These are phyloP conservation scores for Lamellibrachia satsuma DNA, from an alignment of 2,888 invertebrate species.

Conservation along the genomic window DNA sequence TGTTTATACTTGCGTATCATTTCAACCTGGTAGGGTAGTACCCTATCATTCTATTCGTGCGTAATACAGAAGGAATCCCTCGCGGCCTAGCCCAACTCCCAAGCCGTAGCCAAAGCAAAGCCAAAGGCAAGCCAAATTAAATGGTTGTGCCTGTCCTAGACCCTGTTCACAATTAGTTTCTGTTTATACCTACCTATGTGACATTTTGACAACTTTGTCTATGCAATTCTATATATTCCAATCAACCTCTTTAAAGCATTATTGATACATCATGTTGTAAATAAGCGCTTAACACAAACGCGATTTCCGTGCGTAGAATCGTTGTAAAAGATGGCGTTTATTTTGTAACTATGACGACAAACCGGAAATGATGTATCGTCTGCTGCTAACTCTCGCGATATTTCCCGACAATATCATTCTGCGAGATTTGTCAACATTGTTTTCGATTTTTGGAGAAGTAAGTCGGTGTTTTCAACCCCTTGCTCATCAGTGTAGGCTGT, in stretches of 20 bases:
- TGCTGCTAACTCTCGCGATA: background rate
- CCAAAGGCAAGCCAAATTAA: no score
- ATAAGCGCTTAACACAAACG: background rate
- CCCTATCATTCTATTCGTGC: no score
- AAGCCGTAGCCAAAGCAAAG: no score
- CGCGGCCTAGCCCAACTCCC: no score
- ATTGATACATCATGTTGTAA: background rate
- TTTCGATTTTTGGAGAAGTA: background rate
- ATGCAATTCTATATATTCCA: background rate
- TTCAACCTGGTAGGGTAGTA: no score
- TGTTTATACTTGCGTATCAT: no score
- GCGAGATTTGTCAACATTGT: conserved; percentile 3
- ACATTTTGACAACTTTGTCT: background rate
- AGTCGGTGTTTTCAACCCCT: background rate
- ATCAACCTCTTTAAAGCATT: background rate
- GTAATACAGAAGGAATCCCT: no score
- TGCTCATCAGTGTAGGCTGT: background rate
- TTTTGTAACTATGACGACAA: background rate
- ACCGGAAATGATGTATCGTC: background rate
- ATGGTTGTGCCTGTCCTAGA: background rate
- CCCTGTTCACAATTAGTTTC: background rate
- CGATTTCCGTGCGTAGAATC: background rate
- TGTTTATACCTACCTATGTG: background rate
- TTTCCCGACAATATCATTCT: conserved; percentile 4
- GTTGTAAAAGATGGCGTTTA: conserved; percentile 1